Conservation (phyloP, 1,140 invertebrate genomes). For the Amphibalanus amphitrite region DNA sequence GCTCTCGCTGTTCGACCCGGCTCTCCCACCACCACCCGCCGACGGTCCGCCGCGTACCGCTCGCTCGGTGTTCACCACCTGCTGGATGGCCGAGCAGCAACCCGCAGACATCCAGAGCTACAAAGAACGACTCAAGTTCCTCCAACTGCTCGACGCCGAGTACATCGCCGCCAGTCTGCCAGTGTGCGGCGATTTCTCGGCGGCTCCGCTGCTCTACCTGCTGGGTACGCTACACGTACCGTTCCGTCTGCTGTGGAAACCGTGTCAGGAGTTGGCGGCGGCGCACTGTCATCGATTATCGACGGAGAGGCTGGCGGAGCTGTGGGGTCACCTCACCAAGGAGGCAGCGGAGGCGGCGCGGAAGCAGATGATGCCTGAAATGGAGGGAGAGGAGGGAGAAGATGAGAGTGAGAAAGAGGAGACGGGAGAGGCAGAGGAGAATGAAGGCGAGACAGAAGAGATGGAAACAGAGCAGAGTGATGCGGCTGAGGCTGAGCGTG, state of each 20-base stretch:
- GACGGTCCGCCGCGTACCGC: neutral
- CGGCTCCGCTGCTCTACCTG: constrained; percentile 28
- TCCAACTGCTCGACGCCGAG: constrained; percentile 27
- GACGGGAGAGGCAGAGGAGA: too few species aligned
- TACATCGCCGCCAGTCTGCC: neutral
- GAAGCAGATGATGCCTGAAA: too few species aligned
- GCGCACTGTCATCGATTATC: constrained; percentile 20
- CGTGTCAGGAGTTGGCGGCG: constrained; percentile 24
- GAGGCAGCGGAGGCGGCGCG: too few species aligned
- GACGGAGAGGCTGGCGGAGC: neutral
- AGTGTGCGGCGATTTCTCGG: neutral
- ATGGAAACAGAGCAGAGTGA: too few species aligned
- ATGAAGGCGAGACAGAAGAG: too few species aligned
- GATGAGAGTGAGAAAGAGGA: too few species aligned
- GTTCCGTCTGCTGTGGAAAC: constrained; percentile 30
- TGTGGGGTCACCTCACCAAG: neutral
- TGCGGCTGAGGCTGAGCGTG: too few species aligned
- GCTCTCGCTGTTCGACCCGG: neutral
- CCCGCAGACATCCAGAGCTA: constrained; percentile 24
- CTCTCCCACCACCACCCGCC: neutral
- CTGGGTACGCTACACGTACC: constrained; percentile 29
- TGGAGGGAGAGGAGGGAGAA: too few species aligned
- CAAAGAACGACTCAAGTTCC: constrained; percentile 25
- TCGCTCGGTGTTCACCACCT: constrained; percentile 24
- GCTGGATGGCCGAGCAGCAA: constrained; percentile 26